Base-by-base conservation (phyloP, 2,113 vertebrate genomes). In the Alaudala cheleensis region DNA sequence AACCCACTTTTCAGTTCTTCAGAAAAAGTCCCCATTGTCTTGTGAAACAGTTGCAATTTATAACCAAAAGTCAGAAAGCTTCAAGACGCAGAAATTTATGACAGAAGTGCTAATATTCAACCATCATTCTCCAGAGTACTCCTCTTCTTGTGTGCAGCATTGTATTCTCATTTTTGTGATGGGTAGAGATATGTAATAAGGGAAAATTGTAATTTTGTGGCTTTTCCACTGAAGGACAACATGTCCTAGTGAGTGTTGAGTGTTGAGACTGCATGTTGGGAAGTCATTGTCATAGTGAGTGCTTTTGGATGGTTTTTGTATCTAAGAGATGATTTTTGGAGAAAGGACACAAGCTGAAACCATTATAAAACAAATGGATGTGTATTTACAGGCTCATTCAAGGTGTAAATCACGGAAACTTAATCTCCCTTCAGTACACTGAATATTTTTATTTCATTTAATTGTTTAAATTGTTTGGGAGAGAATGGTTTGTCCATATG, bases 401-500 rank as follows among this genome's bases (percentile, higher is more conserved):
- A 20, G 42, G 17, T 71, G n/a, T 28, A 50, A 82, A 51, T 4
- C 17, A 64, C 13, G 39, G 28, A 65, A 79, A 25, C 9, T 50
- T 19, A 6, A 13, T 18, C 11, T 72, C 22, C 56, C 15, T 5
- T 23, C 60, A 57, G 10, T 6, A 33, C 28, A 74, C 6, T 64
- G 22, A 45, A 5, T 4, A 39, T 29, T 78, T 71, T 13, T 1
- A 53, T 1, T 6, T 26, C 60, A 62, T 12, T 11, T 50, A 28
- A 11, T 6, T n/a, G 8, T 33, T 85, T 42, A n/a, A 49, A 57
- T 42, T 22, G 5, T 64, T 15, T 2, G 2, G 11, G 44, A 61
- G 11, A 0, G 0, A 74, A 39, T 13, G 31, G 5, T 22, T 50
- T 56, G 81, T 84, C 24, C 33, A 14, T 25, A 4, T 0, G 1